Evolutionary conservation across 2,888 invertebrate species (phyloP), one percentile per base, ranked within the genome.

Genomic region (Eupithecia subumbrata): DNA sequence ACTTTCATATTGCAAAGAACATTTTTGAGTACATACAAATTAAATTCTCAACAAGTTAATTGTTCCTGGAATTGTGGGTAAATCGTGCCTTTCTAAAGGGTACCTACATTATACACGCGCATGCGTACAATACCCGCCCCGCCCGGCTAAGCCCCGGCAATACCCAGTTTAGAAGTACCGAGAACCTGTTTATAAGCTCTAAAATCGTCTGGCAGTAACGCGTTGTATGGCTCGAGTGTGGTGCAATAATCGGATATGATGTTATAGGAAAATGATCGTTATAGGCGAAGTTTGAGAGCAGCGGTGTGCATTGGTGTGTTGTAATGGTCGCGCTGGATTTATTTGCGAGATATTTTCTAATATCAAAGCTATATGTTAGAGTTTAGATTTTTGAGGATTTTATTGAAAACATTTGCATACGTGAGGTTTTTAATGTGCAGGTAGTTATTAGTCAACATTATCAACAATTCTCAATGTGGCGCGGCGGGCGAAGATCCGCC

Each of bases 71-170:
- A 88, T 89, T 88, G 87, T 85, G 87, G 88, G 87, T 84, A 88
- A 85, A 84, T 83, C 80, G 82, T 84, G 81, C 78, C 75, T 75
- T 77, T 80, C 67, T 74, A 64, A 72, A 52, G 70, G 78, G 73
- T 78, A n/a, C n/a, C n/a, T n/a, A 72, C 60, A 77, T 78, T 76
- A 76, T 71, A 72, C 64, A 69, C 75, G 83, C 93, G 93, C 92
- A 90, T 88, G 94, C 93, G 93, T 83, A 52, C 18, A 12, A 76
- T 80, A 91, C 92, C 91, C 93, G 90, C 94, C 93, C 93, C 89
- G 89, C 89, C 92, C 91, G 88, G 90, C 90, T 78, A 72, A 74
- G 64, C 84, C 85, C 85, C 86, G 83, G 83, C 84, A 83, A 81
- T 83, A 85, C 85, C 85, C 85, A 85, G 85, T 87, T 88, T 87